Percentiles rank a stretch among this genome's conserved stretches.
phyloP scores from a whole-genome alignment of 1,140 invertebrate species.

The Heliconius himera region DNA sequence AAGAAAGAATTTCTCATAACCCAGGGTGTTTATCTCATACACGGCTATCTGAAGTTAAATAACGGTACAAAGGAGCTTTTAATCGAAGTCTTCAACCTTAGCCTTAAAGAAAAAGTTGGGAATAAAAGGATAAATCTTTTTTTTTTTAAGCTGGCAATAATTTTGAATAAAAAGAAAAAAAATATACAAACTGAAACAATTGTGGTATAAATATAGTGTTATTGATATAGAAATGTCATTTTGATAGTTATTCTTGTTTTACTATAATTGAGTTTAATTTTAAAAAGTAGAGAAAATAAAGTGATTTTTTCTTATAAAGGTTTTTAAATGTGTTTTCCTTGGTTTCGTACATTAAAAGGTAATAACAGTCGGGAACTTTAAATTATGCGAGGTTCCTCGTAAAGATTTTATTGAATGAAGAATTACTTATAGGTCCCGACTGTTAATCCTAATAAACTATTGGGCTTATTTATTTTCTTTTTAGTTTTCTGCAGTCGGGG shows the following conservation, averaged over 20 bases:
- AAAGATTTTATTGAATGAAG: too few relatives aligned
- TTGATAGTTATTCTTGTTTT: background rate
- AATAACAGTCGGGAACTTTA: too few relatives aligned
- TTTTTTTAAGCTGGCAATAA: background rate
- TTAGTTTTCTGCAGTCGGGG: too few relatives aligned
- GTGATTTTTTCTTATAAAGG: background rate
- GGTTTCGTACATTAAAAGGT: too few relatives aligned
- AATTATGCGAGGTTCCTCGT: too few relatives aligned
- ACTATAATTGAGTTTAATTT: background rate
- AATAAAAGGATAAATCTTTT: too few relatives aligned
- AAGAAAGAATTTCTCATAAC: slow-evolving; percentile 77
- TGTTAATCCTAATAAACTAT: too few relatives aligned
- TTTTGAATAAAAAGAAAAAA: background rate
- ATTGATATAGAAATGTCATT: background rate
- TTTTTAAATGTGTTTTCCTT: background rate
- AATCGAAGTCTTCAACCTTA: slow-evolving; percentile 27
- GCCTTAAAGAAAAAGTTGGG: background rate
- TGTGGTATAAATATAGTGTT: too few relatives aligned
- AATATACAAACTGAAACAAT: background rate
- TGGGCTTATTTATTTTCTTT: too few relatives aligned
- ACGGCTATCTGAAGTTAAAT: slow-evolving; percentile 39
- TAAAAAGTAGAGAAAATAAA: background rate
- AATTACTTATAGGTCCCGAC: too few relatives aligned
- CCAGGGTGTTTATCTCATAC: slow-evolving; percentile 38
- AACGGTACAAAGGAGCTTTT: slow-evolving; percentile 38